Evolutionary conservation across 2,113 vertebrate genomes (phyloP).

Genomic region (Pelvicachromis taeniatus): DNA sequence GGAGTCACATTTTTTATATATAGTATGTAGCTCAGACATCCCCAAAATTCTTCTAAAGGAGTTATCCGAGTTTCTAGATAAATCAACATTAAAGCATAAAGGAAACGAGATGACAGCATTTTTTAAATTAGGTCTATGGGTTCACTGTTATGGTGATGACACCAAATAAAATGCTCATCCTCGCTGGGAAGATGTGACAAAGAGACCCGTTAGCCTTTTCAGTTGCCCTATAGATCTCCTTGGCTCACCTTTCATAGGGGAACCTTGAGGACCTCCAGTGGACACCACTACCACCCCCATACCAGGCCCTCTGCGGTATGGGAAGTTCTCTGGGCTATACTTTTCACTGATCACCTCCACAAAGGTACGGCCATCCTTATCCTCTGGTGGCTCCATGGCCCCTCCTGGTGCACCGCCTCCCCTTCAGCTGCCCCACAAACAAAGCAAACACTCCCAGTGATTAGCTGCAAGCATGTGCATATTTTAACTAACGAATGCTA

Average conservation of each 20-base stretch:
- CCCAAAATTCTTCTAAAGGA: neutral
- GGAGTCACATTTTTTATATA: neutral
- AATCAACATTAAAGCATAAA: neutral
- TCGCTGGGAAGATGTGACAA: neutral
- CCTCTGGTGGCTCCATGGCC: conserved; percentile 80
- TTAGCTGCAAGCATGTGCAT: neutral
- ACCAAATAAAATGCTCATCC: neutral
- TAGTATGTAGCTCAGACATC: neutral
- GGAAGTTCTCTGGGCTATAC: conserved; percentile 98
- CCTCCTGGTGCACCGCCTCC: conserved; percentile 30
- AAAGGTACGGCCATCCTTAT: conserved; percentile 83
- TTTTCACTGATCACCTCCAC: conserved; percentile 98
- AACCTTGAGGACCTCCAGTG: conserved; percentile 80
- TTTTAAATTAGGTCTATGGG: neutral
- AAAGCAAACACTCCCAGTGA: neutral
- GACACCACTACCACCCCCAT: conserved; percentile 88
- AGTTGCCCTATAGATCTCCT: neutral
- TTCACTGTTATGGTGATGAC: neutral
- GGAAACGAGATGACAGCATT: neutral
- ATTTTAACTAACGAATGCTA: neutral
- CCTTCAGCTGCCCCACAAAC: conserved; percentile 23
- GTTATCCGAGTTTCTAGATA: neutral
- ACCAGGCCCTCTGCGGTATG: conserved; percentile 88
- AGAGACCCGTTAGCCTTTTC: neutral
- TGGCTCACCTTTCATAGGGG: conserved; percentile 93